Evolutionary conservation across 2,797 vertebrate genomes (phyloP).

Genomic region (Alectoris magna): DNA sequence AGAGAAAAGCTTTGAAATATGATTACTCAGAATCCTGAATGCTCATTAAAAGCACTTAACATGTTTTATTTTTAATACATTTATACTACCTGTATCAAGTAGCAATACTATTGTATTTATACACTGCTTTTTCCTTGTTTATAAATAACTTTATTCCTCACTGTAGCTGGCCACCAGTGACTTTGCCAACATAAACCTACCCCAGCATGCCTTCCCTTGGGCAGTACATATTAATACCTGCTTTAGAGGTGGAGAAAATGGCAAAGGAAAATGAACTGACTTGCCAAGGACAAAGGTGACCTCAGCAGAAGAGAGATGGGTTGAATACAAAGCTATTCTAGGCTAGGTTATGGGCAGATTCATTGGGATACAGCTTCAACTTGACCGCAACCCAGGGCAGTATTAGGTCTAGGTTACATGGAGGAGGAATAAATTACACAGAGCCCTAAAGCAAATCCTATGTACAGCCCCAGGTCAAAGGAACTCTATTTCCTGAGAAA

Average conservation of each 20-base stretch:
- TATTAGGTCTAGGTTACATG: background rate
- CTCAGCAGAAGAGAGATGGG: background rate
- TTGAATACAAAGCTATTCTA: background rate
- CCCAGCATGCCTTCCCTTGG: background rate
- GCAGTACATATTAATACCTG: background rate
- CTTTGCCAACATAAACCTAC: background rate
- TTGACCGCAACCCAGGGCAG: background rate
- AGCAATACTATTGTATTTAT: background rate
- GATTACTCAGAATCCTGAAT: background rate
- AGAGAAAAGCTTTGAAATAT: background rate
- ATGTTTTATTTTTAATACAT: background rate
- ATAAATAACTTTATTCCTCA: background rate
- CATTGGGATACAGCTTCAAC: background rate
- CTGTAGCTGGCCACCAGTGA: background rate
- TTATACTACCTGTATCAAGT: background rate
- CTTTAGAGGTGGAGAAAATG: background rate
- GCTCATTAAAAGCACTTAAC: background rate
- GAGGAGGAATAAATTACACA: background rate
- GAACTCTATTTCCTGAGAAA: background rate
- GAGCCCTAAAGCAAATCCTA: background rate
- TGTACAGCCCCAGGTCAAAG: background rate
- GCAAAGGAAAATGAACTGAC: background rate
- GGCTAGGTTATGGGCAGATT: background rate
- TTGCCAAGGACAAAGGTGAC: background rate
- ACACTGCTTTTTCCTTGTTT: background rate